Base-by-base conservation (phyloP, 2,888 invertebrate species). In the Agrotis ipsilon region DNA sequence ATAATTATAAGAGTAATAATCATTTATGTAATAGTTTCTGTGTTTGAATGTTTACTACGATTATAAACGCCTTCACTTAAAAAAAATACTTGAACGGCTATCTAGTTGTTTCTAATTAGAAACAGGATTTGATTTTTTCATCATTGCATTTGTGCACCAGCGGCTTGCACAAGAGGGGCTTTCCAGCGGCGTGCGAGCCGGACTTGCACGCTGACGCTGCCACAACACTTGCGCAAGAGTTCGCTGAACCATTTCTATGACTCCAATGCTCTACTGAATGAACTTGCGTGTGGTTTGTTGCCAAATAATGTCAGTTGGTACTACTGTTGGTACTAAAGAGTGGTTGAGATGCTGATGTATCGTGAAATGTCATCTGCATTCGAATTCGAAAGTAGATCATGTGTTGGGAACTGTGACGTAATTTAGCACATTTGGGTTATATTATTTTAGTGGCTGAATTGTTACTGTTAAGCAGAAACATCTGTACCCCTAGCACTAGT, bases 151-250 rank as follows among this genome's bases (percentile, higher is more conserved):
- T 72, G 58, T 82, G 77, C 77, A 72, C 69, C 68, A 79, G 75
- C 39, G 62, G 58, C 89, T 95, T 95, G 93, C 95, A 92, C 93
- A 95, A 95, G 93, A 89, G 90, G 93, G 92, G 89, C 81, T 94
- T 93, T 92, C 94, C 94, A 92, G 87, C 87, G 84, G 69, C 43
- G 55, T 64, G 19, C 84, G 84, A 92, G 91, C 93, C 94, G 94
- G 94, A 93, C 92, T 87, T 92, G 88, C 86, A 85, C 84, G 83
- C 67, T 73, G 80, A 72, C 82, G 70, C 61, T 66, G 66, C 60
- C 39, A 68, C 55, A 75, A 54, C 68, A 68, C 88, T 95, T 95
- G 92, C 92, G 93, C 91, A 96, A 96, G 75, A 90, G 95, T 95
- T 95, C 95, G 92, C 89, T 94, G 95, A 96, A 95, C 95, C 89